These are phyloP conservation scores for Agonopterix subpropinquella DNA, from an alignment of 2,888 invertebrate genomes.

Conservation along the genomic window DNA sequence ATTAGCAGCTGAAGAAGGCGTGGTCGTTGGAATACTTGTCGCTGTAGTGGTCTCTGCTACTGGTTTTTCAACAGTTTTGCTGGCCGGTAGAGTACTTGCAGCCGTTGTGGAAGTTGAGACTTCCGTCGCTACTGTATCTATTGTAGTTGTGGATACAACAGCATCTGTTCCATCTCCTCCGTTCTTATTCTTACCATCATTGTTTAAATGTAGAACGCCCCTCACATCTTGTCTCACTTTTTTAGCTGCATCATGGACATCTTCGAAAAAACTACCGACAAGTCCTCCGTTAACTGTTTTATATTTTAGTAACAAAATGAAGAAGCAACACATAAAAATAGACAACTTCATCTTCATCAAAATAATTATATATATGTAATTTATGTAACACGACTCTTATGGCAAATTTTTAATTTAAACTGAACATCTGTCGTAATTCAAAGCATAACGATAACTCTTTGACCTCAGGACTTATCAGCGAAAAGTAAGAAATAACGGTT, in stretches of 20 bases:
- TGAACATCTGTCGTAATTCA: slow-evolving; percentile 17
- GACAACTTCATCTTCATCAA: slow-evolving; percentile 29
- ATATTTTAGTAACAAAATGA: slow-evolving; percentile 22
- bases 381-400: neutral
- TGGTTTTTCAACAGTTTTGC: neutral
- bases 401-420: slow-evolving; percentile 10
- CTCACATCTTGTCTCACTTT: slow-evolving; percentile 28
- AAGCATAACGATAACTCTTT: slow-evolving; percentile 29
- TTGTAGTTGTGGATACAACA: slow-evolving; percentile 1
- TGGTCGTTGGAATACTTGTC: slow-evolving; percentile 8
- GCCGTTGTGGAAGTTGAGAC: neutral
- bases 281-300: slow-evolving; percentile 26
- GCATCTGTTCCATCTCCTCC: slow-evolving; percentile 1
- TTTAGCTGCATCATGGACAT: slow-evolving; percentile 23
- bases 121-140: neutral
- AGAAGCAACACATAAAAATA: slow-evolving; percentile 24
- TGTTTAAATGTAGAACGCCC: slow-evolving; percentile 20
- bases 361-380: slow-evolving; percentile 4
- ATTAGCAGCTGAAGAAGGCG: slow-evolving; percentile 7
- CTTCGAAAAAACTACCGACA: slow-evolving; percentile 26
- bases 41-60: slow-evolving; percentile 11
- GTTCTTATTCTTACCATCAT: slow-evolving; percentile 7
- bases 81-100: neutral
- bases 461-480: slow-evolving; percentile 27
- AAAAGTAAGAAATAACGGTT: neutral